Evolutionary conservation across 2,113 vertebrate genomes (phyloP).

Genomic region (Channa maculata): DNA sequence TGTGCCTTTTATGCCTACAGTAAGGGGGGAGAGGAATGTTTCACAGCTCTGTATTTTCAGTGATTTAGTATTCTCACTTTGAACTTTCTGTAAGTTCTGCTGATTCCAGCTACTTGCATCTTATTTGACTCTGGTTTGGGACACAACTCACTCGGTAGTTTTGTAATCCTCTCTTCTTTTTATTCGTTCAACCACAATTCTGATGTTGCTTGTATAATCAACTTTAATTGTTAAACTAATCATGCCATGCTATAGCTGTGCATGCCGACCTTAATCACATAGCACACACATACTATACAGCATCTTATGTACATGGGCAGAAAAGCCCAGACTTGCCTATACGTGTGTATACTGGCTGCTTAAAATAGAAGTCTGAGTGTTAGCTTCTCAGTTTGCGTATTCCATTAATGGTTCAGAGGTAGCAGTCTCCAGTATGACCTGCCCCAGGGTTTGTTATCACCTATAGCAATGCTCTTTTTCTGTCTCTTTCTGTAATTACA

Average conservation of each 20-base stretch:
- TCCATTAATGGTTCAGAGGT: neutral
- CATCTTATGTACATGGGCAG: neutral
- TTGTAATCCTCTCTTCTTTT: neutral
- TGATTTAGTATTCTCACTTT: conserved; percentile 1
- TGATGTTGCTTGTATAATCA: neutral
- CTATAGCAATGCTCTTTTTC: neutral
- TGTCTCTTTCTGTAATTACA: conserved; percentile 5
- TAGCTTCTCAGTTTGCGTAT: conserved; percentile 6
- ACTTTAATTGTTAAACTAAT: neutral
- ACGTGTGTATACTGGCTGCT: neutral
- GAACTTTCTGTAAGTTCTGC: conserved; percentile 9
- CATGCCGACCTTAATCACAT: neutral
- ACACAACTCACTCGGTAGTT: neutral
- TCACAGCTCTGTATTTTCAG: no score
- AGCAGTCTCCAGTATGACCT: neutral
- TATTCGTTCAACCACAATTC: no score
- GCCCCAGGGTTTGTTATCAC: neutral
- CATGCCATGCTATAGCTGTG: neutral
- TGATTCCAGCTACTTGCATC: neutral
- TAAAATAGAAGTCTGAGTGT: conserved; percentile 1
- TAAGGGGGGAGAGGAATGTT: no score
- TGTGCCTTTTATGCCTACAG: no score
- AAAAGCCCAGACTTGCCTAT: conserved; percentile 9
- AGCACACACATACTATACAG: neutral
- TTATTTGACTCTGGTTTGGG: neutral